Conservation (phyloP, 2,797 vertebrate species). For the Anas capensis region DNA sequence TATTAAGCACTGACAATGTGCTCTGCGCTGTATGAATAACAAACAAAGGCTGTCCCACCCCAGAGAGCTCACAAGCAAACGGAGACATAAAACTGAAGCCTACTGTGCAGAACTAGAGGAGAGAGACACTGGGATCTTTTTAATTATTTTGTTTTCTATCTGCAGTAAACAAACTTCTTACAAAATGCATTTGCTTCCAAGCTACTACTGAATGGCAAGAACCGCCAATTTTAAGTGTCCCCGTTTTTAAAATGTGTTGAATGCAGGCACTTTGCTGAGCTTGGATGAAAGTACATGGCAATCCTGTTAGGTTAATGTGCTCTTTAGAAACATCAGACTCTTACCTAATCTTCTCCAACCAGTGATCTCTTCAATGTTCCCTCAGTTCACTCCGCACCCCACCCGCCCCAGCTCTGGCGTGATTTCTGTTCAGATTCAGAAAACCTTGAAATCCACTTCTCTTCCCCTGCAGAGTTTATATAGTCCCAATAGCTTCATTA, state of each 20-base stretch:
- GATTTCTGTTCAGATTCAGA: conserved; percentile 29
- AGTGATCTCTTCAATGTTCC: not conserved
- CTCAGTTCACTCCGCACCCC: not conserved
- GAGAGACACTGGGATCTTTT: conserved; percentile 42
- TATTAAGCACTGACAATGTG: conserved; percentile 63
- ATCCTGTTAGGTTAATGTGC: not conserved
- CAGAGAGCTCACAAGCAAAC: conserved; percentile 62
- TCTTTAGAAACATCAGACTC: conserved; percentile 8
- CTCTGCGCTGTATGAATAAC: conserved; percentile 26
- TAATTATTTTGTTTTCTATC: conserved; percentile 65
- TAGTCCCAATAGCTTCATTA: conserved; percentile 30
- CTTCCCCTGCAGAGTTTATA: conserved; percentile 20
- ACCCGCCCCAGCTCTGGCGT: not conserved
- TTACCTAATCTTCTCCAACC: not conserved
- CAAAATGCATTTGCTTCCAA: conserved; percentile 40
- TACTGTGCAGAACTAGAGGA: conserved; percentile 57
- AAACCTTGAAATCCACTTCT: conserved; percentile 25
- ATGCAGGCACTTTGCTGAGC: accelerated
- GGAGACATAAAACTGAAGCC: conserved; percentile 53
- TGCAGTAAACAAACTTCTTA: conserved; percentile 66
- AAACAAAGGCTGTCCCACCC: conserved; percentile 68
- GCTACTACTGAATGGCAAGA: not conserved
- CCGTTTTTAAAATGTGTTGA: not conserved
- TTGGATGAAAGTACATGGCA: not conserved
- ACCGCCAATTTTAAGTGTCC: not conserved